Evolutionary conservation across 2,797 vertebrate species (phyloP).

Genomic region (Darevskia mixta): DNA sequence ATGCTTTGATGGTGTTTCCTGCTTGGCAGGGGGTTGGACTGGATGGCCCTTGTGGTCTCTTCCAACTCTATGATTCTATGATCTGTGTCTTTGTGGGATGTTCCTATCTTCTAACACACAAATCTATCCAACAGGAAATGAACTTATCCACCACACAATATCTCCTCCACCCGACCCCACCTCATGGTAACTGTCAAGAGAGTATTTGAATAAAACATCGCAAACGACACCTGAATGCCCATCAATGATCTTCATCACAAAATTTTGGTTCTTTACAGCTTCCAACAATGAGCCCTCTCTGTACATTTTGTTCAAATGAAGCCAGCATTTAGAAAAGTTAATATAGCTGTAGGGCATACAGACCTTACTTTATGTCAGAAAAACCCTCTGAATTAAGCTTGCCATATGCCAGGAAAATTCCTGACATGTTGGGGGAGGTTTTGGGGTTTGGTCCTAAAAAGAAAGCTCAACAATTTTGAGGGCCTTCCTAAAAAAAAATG

Average conservation of each 20-base stretch:
- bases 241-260: neutral
- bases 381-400: neutral
- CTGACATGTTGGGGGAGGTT: too few species aligned
- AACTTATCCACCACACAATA: neutral
- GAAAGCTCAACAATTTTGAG: too few species aligned
- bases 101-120: neutral
- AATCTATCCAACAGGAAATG: neutral
- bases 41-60: too few species aligned
- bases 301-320: neutral
- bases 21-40: too few species aligned
- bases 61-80: too few species aligned
- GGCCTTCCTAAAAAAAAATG: too few species aligned
- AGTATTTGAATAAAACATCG: neutral
- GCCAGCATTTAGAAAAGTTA: neutral
- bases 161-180: neutral
- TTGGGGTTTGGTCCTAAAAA: too few species aligned
- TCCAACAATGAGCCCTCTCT: neutral
- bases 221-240: too few species aligned
- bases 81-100: neutral
- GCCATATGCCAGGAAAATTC: too few species aligned
- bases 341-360: neutral
- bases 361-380: neutral
- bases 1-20: too few species aligned
- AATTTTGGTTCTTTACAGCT: neutral
- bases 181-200: neutral